Conservation (phyloP, 1,140 invertebrate genomes). For the Hycleus phaleratus region DNA sequence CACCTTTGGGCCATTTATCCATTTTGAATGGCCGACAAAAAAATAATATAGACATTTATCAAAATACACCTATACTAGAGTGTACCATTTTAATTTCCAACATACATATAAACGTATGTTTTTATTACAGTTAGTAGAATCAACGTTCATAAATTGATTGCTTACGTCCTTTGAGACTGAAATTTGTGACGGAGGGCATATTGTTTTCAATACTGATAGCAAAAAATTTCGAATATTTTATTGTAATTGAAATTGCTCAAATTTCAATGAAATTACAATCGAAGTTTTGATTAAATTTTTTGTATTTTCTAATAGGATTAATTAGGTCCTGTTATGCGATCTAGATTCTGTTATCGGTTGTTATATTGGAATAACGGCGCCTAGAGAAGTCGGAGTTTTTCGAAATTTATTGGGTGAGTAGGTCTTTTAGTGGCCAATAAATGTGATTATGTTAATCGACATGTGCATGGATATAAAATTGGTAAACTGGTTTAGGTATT, state of each 20-base stretch:
- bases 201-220: constrained; percentile 7
- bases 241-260: too few species aligned
- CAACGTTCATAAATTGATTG: constrained; percentile 23
- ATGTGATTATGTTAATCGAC: constrained; percentile 1
- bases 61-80: constrained; percentile 7
- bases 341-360: not conserved
- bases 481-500: constrained; percentile 31
- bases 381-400: too few species aligned
- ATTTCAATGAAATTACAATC: too few species aligned
- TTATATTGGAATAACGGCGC: too few species aligned
- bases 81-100: not conserved
- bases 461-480: constrained; percentile 5
- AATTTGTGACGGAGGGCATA: not conserved
- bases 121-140: constrained; percentile 15
- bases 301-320: not conserved
- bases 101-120: constrained; percentile 2
- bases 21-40: not conserved
- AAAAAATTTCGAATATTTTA: not conserved
- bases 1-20: too few species aligned
- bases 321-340: not conserved
- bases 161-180: constrained; percentile 14
- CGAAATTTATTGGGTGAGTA: too few species aligned
- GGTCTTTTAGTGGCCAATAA: not conserved
- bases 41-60: constrained; percentile 7
- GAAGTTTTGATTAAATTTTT: not conserved